These are phyloP conservation scores for Rutpela maculata DNA, from an alignment of 2,888 invertebrate species.

Conservation along the genomic window DNA sequence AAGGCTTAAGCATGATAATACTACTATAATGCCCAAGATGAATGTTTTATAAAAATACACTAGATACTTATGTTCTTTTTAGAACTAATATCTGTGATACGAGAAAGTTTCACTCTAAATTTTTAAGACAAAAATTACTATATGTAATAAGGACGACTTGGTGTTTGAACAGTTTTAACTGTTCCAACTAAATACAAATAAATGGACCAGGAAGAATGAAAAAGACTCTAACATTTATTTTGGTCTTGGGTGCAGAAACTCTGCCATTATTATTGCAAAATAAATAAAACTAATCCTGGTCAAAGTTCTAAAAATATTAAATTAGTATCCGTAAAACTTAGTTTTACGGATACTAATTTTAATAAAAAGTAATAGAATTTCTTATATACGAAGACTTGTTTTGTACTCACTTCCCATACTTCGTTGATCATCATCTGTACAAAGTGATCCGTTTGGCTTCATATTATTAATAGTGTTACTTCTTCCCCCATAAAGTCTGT, in stretches of 20 bases:
- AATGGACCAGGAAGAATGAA: background rate
- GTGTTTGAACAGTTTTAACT: background rate
- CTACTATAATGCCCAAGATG: conserved; percentile 38
- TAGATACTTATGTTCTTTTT: background rate
- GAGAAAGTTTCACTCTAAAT: background rate
- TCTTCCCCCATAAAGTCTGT: conserved; percentile 70
- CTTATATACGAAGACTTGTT: background rate
- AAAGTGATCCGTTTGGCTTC: conserved; percentile 65
- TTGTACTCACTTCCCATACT: conserved; percentile 71
- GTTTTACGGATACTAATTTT: background rate
- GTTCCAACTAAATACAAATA: no score
- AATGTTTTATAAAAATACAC: background rate
- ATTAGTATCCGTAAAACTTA: background rate
- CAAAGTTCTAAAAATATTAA: background rate
- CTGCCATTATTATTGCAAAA: background rate
- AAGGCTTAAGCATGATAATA: conserved; percentile 41
- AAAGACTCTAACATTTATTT: background rate
- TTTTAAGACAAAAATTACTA: background rate
- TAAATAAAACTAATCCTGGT: background rate
- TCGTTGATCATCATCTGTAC: conserved; percentile 69
- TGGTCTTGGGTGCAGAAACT: background rate
- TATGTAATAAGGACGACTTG: background rate
- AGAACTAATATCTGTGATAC: background rate
- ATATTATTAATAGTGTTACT: conserved; percentile 67
- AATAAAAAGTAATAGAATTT: background rate